These are phyloP conservation scores for Drosophila setifemur DNA, from an alignment of 1,140 invertebrate genomes.

Conservation along the genomic window DNA sequence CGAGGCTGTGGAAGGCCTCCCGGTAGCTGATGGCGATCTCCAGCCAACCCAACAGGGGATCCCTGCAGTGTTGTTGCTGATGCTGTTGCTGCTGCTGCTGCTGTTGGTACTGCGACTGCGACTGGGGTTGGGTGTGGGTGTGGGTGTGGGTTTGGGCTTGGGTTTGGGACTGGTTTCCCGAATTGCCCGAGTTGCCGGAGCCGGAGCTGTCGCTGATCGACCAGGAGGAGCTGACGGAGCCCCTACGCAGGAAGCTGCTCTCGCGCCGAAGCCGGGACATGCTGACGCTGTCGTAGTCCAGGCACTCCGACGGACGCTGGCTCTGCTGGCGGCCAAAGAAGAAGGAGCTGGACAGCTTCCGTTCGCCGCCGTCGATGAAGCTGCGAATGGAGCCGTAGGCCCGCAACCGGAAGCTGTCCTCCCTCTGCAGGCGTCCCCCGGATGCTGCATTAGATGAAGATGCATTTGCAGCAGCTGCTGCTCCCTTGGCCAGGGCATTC, in stretches of 20 bases:
- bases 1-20: constrained; percentile 88
- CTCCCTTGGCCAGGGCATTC: neutral
- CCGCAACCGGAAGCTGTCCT: constrained; percentile 74
- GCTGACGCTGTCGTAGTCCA: constrained; percentile 67
- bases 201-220: constrained; percentile 80
- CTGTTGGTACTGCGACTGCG: constrained; percentile 17
- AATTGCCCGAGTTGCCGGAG: constrained; percentile 68
- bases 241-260: constrained; percentile 69
- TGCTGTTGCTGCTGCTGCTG: constrained; percentile 24
- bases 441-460: neutral
- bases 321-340: constrained; percentile 71
- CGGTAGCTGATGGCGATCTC: constrained; percentile 92
- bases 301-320: constrained; percentile 41
- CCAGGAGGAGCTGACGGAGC: constrained; percentile 78
- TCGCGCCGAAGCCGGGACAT: constrained; percentile 69
- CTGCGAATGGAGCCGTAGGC: constrained; percentile 79
- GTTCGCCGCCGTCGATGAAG: constrained; percentile 77
- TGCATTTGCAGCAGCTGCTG: neutral
- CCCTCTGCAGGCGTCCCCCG: constrained; percentile 50
- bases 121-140: constrained; percentile 17
- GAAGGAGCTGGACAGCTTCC: constrained; percentile 77
- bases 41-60: constrained; percentile 85
- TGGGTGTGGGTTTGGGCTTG: neutral
- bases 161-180: constrained; percentile 3
- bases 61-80: constrained; percentile 65